Percentiles rank a stretch among this genome's conserved stretches.
Conservation (phyloP, 92 coral and sea anemone species). For the Palythoa heliodiscus region DNA sequence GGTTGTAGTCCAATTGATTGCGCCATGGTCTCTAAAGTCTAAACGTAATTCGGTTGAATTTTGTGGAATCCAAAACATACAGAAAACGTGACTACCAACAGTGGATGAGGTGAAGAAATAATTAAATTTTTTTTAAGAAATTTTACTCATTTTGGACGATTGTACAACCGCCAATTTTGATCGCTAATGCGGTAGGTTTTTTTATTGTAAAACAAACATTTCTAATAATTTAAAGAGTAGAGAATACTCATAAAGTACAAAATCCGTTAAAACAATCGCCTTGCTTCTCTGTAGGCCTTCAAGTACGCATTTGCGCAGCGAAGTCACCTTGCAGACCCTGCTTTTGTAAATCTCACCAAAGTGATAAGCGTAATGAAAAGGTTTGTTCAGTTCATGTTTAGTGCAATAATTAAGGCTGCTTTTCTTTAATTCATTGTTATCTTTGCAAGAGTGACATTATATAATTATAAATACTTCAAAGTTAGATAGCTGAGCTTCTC, state of each 20-base stretch:
- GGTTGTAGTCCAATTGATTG: no score
- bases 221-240: background rate
- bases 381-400: conserved; percentile 47
- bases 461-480: no score
- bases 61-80: no score
- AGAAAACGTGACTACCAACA: no score
- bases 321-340: conserved; percentile 79
- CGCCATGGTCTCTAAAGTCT: no score
- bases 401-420: background rate
- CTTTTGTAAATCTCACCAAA: conserved; percentile 48
- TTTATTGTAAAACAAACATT: background rate
- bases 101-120: no score
- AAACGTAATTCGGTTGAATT: no score
- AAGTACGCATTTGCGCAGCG: conserved; percentile 95
- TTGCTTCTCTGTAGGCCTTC: conserved; percentile 62
- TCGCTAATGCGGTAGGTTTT: no score
- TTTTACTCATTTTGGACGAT: no score
- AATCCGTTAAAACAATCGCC: background rate
- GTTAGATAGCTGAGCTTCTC: no score
- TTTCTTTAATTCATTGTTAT: background rate
- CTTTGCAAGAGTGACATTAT: background rate
- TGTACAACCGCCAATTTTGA: no score
- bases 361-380: conserved; percentile 70
- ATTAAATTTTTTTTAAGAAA: no score
- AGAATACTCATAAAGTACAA: background rate